Conservation (phyloP, 2,888 invertebrate genomes). For the Drosophila ezoana region DNA sequence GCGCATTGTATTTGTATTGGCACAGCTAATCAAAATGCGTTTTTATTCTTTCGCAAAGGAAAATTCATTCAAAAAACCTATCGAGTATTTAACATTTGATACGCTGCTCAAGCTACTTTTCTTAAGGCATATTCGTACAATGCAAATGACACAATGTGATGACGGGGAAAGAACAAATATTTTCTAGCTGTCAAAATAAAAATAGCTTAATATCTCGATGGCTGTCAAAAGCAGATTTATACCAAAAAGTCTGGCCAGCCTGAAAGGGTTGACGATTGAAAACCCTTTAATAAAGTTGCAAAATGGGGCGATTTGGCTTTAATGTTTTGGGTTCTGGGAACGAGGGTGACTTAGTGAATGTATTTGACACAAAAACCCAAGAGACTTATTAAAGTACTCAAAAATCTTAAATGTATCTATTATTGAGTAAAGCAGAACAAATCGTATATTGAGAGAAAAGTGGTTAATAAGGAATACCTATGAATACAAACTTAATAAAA, state of each 20-base stretch:
- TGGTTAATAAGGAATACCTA: too few relatives aligned
- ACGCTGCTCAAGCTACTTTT: slow-evolving; percentile 12
- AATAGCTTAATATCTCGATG: background rate
- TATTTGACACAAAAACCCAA: too few relatives aligned
- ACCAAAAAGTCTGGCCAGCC: background rate
- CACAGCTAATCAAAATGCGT: slow-evolving; percentile 39
- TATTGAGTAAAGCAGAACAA: too few relatives aligned
- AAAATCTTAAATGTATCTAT: too few relatives aligned
- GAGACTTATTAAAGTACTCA: too few relatives aligned
- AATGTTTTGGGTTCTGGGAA: too few relatives aligned
- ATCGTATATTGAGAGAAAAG: too few relatives aligned
- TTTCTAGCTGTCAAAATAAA: slow-evolving; percentile 12
- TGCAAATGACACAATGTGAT: slow-evolving; percentile 5
- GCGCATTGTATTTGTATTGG: slow-evolving; percentile 51
- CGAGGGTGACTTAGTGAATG: too few relatives aligned
- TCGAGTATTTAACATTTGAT: slow-evolving; percentile 33
- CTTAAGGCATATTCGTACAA: slow-evolving; percentile 15
- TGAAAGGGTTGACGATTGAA: background rate
- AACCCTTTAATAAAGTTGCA: background rate
- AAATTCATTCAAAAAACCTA: slow-evolving; percentile 63
- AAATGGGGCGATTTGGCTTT: too few relatives aligned
- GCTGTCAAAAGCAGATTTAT: slow-evolving; percentile 24
- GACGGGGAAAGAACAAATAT: slow-evolving; percentile 11
- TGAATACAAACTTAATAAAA: too few relatives aligned
- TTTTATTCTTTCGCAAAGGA: slow-evolving; percentile 46